These are phyloP conservation scores for Pteropus alecto DNA, from an alignment of 2,113 vertebrate species.

Conservation along the genomic window DNA sequence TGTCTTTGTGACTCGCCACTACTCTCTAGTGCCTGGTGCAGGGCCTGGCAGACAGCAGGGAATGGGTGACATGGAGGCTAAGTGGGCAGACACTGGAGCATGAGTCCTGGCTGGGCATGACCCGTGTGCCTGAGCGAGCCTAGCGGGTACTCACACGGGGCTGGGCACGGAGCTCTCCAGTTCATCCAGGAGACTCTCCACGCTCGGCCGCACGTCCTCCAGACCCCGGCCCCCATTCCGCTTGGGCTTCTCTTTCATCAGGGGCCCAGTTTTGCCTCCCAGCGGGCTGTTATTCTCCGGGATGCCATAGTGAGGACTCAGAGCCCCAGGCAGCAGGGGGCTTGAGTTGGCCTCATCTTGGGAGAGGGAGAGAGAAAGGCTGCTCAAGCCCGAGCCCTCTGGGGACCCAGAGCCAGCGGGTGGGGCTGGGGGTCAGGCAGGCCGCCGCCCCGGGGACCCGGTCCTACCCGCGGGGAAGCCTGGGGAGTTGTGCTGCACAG, in stretches of 20 bases:
- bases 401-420: neutral
- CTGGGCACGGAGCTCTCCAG: conserved; percentile 95
- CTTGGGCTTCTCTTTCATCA: conserved; percentile 90
- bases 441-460: neutral
- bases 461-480: conserved; percentile 89
- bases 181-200: conserved; percentile 95
- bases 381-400: neutral
- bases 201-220: conserved; percentile 91
- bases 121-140: neutral
- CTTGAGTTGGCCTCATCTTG: conserved; percentile 82
- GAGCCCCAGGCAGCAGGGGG: conserved; percentile 66
- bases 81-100: neutral
- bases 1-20: neutral
- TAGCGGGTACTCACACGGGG: conserved; percentile 85
- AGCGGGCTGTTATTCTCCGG: conserved; percentile 87
- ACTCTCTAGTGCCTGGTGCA: neutral
- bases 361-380: neutral
- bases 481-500: conserved; percentile 91
- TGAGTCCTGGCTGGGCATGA: neutral
- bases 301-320: conserved; percentile 85
- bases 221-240: conserved; percentile 87
- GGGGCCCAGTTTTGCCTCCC: conserved; percentile 83
- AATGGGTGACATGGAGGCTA: neutral
- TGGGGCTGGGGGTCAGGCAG: fast-evolving
- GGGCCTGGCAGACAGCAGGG: neutral